Evolutionary conservation across 2,797 vertebrate species (phyloP).

Genomic region (Pygocentrus nattereri): DNA sequence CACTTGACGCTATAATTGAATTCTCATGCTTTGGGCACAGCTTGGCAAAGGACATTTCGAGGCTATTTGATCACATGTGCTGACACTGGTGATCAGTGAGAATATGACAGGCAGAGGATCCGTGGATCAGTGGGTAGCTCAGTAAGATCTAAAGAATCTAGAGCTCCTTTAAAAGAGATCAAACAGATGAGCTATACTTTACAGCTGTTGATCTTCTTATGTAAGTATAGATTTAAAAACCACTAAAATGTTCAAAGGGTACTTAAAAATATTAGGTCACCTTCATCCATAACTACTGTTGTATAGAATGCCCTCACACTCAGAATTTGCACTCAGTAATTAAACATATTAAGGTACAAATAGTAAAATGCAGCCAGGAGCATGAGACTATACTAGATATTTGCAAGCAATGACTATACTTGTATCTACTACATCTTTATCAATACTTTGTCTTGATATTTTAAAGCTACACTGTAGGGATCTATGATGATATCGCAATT

Average conservation of each 20-base stretch:
- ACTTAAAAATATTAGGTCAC: not conserved
- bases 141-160: slow-evolving; percentile 27
- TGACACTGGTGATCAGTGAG: slow-evolving; percentile 2
- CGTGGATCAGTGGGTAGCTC: slow-evolving; percentile 24
- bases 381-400: not conserved
- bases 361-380: not conserved
- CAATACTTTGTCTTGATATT: not conserved
- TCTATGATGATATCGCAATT: too few species aligned
- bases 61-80: slow-evolving; percentile 32
- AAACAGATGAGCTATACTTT: too few species aligned
- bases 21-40: not conserved
- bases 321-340: not conserved
- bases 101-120: slow-evolving; percentile 12
- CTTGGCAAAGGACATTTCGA: slow-evolving; percentile 21
- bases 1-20: slow-evolving; percentile 39
- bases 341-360: not conserved
- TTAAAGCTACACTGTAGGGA: too few species aligned
- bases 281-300: not conserved
- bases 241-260: not conserved
- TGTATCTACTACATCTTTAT: too few species aligned
- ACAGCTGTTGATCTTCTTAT: not conserved
- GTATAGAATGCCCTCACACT: not conserved
- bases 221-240: not conserved
- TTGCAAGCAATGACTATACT: not conserved
- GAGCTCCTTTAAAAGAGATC: slow-evolving; percentile 2